Conservation (phyloP, 1,140 invertebrate species). For the Drosophila varians region DNA sequence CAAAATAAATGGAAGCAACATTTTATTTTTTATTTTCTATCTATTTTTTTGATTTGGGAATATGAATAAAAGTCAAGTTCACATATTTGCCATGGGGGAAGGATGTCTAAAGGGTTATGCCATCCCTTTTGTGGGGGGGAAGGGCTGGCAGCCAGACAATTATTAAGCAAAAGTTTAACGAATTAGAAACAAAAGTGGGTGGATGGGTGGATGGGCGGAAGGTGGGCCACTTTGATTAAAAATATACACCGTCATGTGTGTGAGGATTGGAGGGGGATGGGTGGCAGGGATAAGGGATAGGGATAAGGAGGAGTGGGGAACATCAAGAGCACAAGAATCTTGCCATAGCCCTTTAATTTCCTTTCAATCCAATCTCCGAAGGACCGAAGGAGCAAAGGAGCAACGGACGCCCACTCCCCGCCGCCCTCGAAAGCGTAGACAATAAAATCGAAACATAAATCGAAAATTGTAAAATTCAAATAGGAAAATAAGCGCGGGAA, state of each 20-base stretch:
- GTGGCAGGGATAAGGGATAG: background rate
- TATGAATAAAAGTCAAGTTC: slow-evolving; percentile 73
- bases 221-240: slow-evolving; percentile 50
- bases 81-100: background rate
- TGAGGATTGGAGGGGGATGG: background rate
- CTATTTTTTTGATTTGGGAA: too few species aligned
- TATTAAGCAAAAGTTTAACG: slow-evolving; percentile 81
- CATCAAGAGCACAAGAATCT: too few species aligned
- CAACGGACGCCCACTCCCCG: too few species aligned
- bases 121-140: background rate
- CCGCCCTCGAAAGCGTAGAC: slow-evolving; percentile 42
- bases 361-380: background rate
- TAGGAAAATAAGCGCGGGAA: too few species aligned
- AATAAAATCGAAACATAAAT: slow-evolving; percentile 81
- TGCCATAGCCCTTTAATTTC: background rate
- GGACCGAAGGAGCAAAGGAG: too few species aligned
- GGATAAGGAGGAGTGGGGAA: too few species aligned
- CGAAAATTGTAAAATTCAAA: slow-evolving; percentile 78
- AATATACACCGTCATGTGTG: slow-evolving; percentile 18
- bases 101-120: too few species aligned
- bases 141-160: slow-evolving; percentile 57
- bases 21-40: slow-evolving; percentile 36
- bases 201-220: slow-evolving; percentile 14
- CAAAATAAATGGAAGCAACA: slow-evolving; percentile 19
- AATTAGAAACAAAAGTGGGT: slow-evolving; percentile 71